Evolutionary conservation across 1,140 invertebrate species (phyloP).

Genomic region (Tachypleus tridentatus): DNA sequence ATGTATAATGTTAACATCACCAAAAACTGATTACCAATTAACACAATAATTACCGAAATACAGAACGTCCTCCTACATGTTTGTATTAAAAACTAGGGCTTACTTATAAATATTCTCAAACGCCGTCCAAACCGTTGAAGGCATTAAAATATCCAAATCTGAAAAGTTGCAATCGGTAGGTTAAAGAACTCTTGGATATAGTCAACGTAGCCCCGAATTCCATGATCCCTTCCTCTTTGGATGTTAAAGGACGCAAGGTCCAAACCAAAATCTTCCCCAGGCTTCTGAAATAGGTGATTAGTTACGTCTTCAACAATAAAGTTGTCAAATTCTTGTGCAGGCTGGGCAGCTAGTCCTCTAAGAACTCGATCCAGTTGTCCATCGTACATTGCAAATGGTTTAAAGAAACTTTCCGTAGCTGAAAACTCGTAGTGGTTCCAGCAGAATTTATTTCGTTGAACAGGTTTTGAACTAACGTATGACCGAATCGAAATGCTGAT

Average conservation of each 20-base stretch:
- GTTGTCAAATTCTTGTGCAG: neutral
- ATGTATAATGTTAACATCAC: too few relatives aligned
- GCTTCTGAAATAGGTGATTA: neutral
- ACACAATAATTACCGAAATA: constrained; percentile 4
- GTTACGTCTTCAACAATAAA: neutral
- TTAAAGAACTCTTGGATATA: too few relatives aligned
- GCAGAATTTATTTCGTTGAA: constrained; percentile 64
- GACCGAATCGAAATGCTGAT: constrained; percentile 77
- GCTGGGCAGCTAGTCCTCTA: neutral
- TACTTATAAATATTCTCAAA: too few relatives aligned
- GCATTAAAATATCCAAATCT: too few relatives aligned
- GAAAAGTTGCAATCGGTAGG: too few relatives aligned
- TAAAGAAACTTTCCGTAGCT: neutral
- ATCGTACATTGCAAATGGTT: neutral
- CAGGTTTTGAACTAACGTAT: constrained; percentile 81
- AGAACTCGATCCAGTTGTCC: neutral
- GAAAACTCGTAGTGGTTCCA: neutral
- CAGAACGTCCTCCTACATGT: too few relatives aligned
- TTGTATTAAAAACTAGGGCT: too few relatives aligned
- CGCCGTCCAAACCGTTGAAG: too few relatives aligned
- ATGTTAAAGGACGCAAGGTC: constrained; percentile 78
- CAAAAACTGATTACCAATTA: too few relatives aligned
- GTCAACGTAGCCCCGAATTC: constrained; percentile 61
- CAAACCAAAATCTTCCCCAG: constrained; percentile 31
- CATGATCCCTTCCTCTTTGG: constrained; percentile 78